Evolutionary conservation across 2,113 vertebrate genomes (phyloP), one percentile per base, ranked within the genome.

Genomic region (Tringa solitaria): DNA sequence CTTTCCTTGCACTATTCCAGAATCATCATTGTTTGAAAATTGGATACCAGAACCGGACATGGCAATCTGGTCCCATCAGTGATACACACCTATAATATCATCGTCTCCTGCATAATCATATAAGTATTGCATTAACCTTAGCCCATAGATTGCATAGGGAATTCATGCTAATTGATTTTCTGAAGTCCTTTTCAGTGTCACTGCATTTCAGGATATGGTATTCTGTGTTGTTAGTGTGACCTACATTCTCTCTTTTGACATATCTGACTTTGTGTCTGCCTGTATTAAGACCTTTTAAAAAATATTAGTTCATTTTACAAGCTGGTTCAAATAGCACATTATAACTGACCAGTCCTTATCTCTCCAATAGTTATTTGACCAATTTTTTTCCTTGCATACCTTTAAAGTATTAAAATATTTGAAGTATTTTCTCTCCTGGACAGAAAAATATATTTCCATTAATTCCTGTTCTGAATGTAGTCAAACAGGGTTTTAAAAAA

Each of bases 151-250:
- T 93, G 93, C 74, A 46, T 37, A 41, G 89, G 89, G 93, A 93
- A 95, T 94, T 96, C 95, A 95, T 91, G 96, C 84, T 87, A 87
- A 96, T 97, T 96, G 95, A 96, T 96, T 97, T 96, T 79, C 96
- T 90, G 91, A 95, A 96, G 89, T 83, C 94, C 91, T 95, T 96
- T 96, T 94, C 96, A 96, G 87, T 97, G 94, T 95, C 96, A 94
- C 94, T 93, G 94, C 89, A 50, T 95, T 96, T 94, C 95, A 94
- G 89, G 87, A 80, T 96, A 80, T 54, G 74, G 91, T 82, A 91
- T 94, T 93, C 91, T 76, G 32, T 95, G 84, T 87, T 93, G 93
- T 92, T 96, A 94, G 73, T 59, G 84, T 96, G 94, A 96, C 96
- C 96, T 96, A 97, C 90, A 97, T 97, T 97, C 94, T 95, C 72